phyloP scores from a whole-genome alignment of 2,797 vertebrate genomes.

The Myotis pilosus region DNA sequence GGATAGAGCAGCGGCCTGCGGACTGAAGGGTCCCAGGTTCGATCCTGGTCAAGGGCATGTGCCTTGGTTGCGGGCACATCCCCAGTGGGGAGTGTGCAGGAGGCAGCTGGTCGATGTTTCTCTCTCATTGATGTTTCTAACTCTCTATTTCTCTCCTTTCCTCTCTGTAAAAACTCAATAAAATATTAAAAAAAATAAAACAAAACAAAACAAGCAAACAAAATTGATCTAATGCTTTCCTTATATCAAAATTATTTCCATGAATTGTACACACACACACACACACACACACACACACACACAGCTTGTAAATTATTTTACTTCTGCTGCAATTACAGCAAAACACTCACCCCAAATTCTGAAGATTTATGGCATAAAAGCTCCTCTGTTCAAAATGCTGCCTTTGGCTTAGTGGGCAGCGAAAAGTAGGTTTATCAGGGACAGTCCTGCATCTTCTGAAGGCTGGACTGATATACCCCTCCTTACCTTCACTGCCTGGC shows the following conservation, averaged over 20 bases:
- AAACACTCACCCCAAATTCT: not conserved
- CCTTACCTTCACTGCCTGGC: not conserved
- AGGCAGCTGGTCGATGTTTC: too few relatives aligned
- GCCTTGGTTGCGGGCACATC: too few relatives aligned
- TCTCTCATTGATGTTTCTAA: too few relatives aligned
- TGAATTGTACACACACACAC: not conserved
- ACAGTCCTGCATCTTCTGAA: not conserved
- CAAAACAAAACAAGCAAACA: too few relatives aligned
- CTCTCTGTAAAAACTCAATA: too few relatives aligned
- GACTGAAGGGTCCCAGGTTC: too few relatives aligned
- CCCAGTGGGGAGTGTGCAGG: too few relatives aligned
- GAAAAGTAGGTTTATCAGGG: not conserved
- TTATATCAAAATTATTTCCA: slow-evolving; percentile 46
- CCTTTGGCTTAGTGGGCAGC: not conserved
- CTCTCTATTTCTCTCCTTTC: too few relatives aligned
- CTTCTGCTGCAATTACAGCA: not conserved
- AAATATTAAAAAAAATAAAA: too few relatives aligned
- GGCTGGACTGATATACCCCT: not conserved
- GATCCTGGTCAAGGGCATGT: too few relatives aligned
- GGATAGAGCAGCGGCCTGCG: too few relatives aligned
- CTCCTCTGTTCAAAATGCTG: not conserved
- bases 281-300: not conserved
- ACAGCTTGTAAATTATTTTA: slow-evolving; percentile 43
- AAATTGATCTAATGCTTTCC: slow-evolving; percentile 6
- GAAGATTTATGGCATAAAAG: slow-evolving; percentile 18